These are phyloP conservation scores for Phorcus lineatus DNA, from an alignment of 2,888 invertebrate genomes.

Conservation along the genomic window DNA sequence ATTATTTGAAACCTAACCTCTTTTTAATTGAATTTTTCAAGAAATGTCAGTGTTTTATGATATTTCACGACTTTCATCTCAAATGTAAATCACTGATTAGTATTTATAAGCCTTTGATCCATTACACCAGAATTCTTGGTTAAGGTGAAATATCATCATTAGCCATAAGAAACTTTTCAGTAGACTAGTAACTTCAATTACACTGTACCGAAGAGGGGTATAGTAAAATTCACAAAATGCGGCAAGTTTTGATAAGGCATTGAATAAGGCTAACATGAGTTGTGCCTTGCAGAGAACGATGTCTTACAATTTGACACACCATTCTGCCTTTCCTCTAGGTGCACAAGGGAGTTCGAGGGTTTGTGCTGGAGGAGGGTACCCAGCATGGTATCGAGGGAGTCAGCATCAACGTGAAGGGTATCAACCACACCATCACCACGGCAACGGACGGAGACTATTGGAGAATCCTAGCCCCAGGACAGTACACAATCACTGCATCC, in stretches of 20 bases:
- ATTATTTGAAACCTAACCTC: too few species aligned
- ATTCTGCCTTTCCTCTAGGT: constrained; percentile 78
- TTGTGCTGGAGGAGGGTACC: constrained; percentile 83
- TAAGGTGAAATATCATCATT: too few species aligned
- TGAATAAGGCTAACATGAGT: too few species aligned
- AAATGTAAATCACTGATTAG: neutral
- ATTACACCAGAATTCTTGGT: neutral
- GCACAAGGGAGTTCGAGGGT: constrained; percentile 90
- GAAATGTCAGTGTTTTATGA: too few species aligned
- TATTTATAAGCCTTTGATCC: neutral
- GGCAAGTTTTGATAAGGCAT: too few species aligned
- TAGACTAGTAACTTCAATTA: neutral
- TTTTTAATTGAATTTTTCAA: too few species aligned
- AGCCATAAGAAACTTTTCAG: too few species aligned
- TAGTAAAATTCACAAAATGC: too few species aligned
- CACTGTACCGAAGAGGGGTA: too few species aligned
- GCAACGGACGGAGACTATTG: constrained; percentile 93
- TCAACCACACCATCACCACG: constrained; percentile 87
- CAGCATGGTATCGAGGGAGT: constrained; percentile 85
- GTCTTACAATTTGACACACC: neutral
- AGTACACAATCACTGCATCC: constrained; percentile 84
- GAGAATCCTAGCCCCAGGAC: constrained; percentile 92
- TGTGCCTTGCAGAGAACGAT: too few species aligned
- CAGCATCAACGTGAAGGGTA: constrained; percentile 84
- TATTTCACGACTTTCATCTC: too few species aligned